Evolutionary conservation across 2,797 vertebrate genomes (phyloP).

Genomic region (Pelobates cultripes): DNA sequence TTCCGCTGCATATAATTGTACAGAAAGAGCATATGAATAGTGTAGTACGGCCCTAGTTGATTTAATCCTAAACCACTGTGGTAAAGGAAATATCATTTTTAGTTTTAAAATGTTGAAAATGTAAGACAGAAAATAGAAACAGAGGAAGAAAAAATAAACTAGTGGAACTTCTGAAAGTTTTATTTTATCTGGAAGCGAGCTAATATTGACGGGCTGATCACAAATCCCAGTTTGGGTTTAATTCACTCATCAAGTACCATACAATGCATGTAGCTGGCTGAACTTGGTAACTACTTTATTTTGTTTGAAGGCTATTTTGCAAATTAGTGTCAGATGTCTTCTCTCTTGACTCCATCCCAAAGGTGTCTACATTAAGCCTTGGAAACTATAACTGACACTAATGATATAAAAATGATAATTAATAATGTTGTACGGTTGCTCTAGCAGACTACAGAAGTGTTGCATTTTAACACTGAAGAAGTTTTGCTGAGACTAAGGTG

Average conservation of each 20-base stretch:
- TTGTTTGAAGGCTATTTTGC: slow-evolving; percentile 26
- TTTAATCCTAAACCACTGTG: too few relatives aligned
- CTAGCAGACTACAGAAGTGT: neutral
- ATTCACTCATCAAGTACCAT: neutral
- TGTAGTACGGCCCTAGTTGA: too few relatives aligned
- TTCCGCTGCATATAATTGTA: too few relatives aligned
- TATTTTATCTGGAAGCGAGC: too few relatives aligned
- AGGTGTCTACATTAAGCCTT: slow-evolving; percentile 34
- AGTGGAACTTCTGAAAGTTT: too few relatives aligned
- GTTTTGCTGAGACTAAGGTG: slow-evolving; percentile 49
- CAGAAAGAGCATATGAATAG: too few relatives aligned
- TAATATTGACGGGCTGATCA: neutral
- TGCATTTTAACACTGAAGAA: slow-evolving; percentile 39
- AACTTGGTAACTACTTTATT: slow-evolving; percentile 5
- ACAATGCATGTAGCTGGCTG: neutral
- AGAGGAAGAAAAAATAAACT: too few relatives aligned
- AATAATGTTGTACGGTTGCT: slow-evolving; percentile 32
- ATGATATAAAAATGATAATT: slow-evolving; percentile 54
- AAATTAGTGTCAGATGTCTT: slow-evolving; percentile 38
- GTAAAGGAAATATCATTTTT: too few relatives aligned
- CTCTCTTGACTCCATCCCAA: slow-evolving; percentile 27
- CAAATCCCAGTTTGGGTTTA: neutral
- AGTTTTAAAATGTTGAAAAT: too few relatives aligned
- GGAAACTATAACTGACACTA: slow-evolving; percentile 33
- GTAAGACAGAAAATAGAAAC: too few relatives aligned